These are phyloP conservation scores for Tenthredo notha DNA, from an alignment of 2,888 invertebrate species.

Conservation along the genomic window DNA sequence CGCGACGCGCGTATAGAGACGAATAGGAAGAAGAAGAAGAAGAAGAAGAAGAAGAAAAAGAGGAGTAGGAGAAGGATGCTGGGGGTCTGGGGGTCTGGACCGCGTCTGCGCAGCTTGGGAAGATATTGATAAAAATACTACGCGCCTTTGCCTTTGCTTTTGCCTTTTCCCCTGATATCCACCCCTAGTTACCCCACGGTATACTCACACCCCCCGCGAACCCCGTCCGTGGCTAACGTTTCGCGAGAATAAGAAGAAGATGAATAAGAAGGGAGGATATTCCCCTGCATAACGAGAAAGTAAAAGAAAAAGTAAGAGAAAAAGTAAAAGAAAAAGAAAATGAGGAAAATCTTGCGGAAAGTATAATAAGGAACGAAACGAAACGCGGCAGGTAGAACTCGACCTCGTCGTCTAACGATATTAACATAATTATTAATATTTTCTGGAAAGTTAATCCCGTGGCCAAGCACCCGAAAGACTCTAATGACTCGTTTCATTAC, in stretches of 20 bases:
- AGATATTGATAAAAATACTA: constrained; percentile 53
- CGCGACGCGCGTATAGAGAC: constrained; percentile 14
- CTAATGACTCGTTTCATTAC: constrained; percentile 53
- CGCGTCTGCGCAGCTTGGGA: constrained; percentile 32
- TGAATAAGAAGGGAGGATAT: neutral
- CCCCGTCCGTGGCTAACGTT: constrained; percentile 21
- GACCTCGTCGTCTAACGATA: constrained; percentile 68
- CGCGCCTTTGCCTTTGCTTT: constrained; percentile 15
- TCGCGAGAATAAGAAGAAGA: neutral
- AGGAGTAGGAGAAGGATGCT: neutral
- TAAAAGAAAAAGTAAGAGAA: neutral
- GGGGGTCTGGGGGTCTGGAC: constrained; percentile 41
- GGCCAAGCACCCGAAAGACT: constrained; percentile 49
- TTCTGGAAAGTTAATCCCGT: constrained; percentile 54
- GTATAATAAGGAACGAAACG: constrained; percentile 6
- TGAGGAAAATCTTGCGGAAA: neutral
- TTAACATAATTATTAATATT: constrained; percentile 76
- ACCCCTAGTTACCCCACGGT: neutral
- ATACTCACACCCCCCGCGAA: neutral
- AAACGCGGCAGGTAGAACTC: neutral
- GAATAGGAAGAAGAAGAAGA: neutral
- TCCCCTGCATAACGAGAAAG: neutral
- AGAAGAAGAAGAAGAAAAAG: neutral
- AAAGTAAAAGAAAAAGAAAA: neutral
- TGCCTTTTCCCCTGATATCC: constrained; percentile 14